Percentiles rank a stretch among this genome's conserved stretches.
These are phyloP conservation scores for Limnodromus scolopaceus DNA, from an alignment of 2,797 vertebrate species.

Conservation along the genomic window DNA sequence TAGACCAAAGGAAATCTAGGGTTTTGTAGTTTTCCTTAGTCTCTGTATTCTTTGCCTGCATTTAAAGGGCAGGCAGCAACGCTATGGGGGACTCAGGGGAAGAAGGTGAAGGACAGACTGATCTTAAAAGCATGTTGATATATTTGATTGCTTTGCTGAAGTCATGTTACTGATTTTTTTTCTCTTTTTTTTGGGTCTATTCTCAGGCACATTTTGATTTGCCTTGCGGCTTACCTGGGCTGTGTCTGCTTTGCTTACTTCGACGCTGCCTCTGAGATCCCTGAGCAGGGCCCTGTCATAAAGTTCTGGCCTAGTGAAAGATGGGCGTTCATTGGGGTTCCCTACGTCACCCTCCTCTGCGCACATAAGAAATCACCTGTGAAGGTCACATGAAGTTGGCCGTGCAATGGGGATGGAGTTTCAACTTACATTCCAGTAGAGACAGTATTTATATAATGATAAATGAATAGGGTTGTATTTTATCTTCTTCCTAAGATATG, in stretches of 20 bases:
- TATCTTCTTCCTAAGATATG: background rate
- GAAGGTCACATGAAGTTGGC: constrained; percentile 88
- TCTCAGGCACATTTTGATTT: constrained; percentile 95
- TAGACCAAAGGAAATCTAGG: background rate
- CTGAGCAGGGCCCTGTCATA: constrained; percentile 94
- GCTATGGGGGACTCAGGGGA: rapidly evolving
- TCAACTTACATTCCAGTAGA: background rate
- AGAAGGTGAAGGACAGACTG: background rate
- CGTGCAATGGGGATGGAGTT: background rate
- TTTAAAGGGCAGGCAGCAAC: background rate
- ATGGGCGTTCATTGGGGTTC: constrained; percentile 97
- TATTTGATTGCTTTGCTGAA: background rate
- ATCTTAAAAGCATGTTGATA: background rate
- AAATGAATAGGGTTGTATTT: background rate
- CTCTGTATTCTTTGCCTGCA: background rate
- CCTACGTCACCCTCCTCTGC: constrained; percentile 92
- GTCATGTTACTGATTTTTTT: background rate
- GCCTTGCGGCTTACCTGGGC: constrained; percentile 93
- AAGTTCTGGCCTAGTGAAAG: constrained; percentile 98
- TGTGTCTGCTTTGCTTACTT: constrained; percentile 99
- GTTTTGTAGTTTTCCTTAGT: background rate
- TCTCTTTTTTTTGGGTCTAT: background rate
- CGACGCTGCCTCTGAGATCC: constrained; percentile 92
- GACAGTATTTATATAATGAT: background rate
- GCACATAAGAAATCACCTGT: constrained; percentile 88